Base-by-base conservation (phyloP, 2,797 vertebrate genomes). In the Neomorphus geoffroyi region DNA sequence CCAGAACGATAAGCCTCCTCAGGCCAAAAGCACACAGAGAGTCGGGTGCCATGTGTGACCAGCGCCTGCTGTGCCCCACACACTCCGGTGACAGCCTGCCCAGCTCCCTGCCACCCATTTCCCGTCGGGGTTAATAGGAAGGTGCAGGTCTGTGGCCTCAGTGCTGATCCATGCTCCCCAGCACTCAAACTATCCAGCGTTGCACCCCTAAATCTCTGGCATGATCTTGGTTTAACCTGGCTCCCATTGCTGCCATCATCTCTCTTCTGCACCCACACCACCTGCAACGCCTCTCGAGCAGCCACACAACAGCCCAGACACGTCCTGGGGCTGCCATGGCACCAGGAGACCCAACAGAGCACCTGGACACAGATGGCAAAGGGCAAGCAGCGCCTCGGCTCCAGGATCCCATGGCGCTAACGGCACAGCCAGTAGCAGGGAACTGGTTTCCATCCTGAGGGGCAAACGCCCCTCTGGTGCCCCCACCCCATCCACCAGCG, bases 341-440 rank as follows among this genome's bases (percentile, higher is more conserved):
- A 28, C 5, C 56, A 86, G 19, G 27, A 48, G 37, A 13, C 37
- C 1, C 13, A 64, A 41, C 3, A 35, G 15, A 33, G 28, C 3
- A 1, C 13, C 14, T 2, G 1, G 18, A 61, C 0, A 1, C 0
- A 2, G 60, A 18, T 7, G 61, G 65, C 48, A 80, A 32, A 77
- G 13, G 35, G 7, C 27, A 27, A 86, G 54, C 48, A 51, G 21
- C 1, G 1, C 18, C 28, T 28, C 28, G 23, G 74, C 64, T 56
- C 43, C 16, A 9, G 48, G 46, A 28, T 46, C 57, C 64, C 17
- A 1, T 60, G 39, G 19, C 39, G 19, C 43, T 10, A 41, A 41
- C 10, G 14, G 39, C 11, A 6, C 1, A 6, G 18, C 7, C 7
- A 8, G 48, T 5, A 2, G 0, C 21, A 18, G 58, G 8, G 5